These are phyloP conservation scores for Syncerus caffer DNA, from an alignment of 2,797 vertebrate genomes.

Conservation along the genomic window DNA sequence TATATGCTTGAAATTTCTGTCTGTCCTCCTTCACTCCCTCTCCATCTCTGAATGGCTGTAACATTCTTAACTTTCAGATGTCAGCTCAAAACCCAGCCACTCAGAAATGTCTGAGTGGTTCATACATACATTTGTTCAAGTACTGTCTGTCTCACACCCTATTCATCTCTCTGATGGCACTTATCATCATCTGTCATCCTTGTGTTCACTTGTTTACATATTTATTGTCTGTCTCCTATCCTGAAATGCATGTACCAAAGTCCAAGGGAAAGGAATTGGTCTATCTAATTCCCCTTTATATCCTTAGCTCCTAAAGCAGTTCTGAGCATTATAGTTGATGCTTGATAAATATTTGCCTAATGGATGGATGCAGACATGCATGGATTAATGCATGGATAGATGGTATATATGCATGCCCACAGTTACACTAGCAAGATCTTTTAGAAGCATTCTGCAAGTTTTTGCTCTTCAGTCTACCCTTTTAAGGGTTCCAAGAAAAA, in stretches of 20 bases:
- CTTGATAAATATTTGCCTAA: slow-evolving; percentile 1
- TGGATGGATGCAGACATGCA: background rate
- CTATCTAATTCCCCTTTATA: background rate
- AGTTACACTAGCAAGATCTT: background rate
- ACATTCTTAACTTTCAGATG: background rate
- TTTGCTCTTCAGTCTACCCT: background rate
- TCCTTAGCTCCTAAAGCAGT: background rate
- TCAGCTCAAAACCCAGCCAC: background rate
- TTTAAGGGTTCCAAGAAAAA: background rate
- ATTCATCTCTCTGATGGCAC: background rate
- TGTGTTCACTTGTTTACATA: background rate
- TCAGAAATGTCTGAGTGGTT: background rate
- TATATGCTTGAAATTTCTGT: background rate
- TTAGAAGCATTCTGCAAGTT: background rate
- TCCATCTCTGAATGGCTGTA: background rate
- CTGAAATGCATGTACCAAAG: background rate
- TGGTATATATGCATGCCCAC: background rate
- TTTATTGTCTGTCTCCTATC: background rate
- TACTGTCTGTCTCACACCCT: background rate
- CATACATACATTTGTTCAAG: background rate
- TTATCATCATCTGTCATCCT: background rate
- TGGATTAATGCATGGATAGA: background rate
- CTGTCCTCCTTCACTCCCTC: background rate
- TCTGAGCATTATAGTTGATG: background rate
- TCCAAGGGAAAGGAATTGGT: background rate